Evolutionary conservation across 1,140 invertebrate species (phyloP).

Genomic region (Phenacoccus solenopsis): DNA sequence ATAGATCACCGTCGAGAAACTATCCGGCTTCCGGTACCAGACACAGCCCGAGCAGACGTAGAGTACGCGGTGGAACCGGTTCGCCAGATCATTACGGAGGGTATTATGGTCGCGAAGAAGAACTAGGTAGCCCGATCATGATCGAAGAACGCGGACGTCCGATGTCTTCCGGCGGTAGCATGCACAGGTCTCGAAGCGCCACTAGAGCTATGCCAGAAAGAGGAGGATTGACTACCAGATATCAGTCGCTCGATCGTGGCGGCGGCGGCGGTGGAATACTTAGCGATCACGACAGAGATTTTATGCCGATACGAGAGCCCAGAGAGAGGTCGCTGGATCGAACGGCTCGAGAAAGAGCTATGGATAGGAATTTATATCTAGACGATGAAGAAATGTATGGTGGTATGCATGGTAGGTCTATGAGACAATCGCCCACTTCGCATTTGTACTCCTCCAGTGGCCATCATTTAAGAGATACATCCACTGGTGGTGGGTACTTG

Average conservation of each 20-base stretch:
- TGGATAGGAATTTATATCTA: conserved; percentile 48
- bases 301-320: conserved; percentile 63
- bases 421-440: conserved; percentile 50
- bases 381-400: conserved; percentile 39
- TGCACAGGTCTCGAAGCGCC: conserved; percentile 47
- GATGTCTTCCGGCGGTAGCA: conserved; percentile 27
- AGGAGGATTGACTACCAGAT: conserved; percentile 45
- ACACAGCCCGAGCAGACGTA: conserved; percentile 25
- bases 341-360: conserved; percentile 34
- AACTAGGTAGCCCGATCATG: conserved; percentile 49
- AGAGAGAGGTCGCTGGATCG: conserved; percentile 47
- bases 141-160: neutral
- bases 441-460: conserved; percentile 35
- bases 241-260: conserved; percentile 62
- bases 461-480: conserved; percentile 19
- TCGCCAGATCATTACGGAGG: conserved; percentile 19
- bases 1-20: conserved; percentile 63
- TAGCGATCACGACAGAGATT: conserved; percentile 54
- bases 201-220: conserved; percentile 41
- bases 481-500: conserved; percentile 47
- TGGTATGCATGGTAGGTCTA: conserved; percentile 40
- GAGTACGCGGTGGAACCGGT: neutral
- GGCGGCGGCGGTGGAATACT: conserved; percentile 46
- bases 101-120: conserved; percentile 58
- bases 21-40: conserved; percentile 42